Conservation (phyloP, 2,888 invertebrate genomes). For the Apamea epomidion region DNA sequence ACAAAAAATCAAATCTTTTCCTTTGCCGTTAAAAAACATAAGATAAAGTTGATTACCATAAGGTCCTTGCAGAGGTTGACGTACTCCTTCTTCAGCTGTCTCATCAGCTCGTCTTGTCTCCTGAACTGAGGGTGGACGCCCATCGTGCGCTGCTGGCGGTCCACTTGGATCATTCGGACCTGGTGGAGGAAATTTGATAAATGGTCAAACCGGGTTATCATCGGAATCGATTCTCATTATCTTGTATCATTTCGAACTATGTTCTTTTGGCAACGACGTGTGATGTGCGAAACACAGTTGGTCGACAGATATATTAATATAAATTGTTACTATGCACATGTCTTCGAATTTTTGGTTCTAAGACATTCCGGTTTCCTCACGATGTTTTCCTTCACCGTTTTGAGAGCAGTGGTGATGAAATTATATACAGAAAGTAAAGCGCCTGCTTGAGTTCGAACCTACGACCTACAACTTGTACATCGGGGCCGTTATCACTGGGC, state of each 20-base stretch:
- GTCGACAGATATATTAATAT: background rate
- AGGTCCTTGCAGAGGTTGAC: conserved; percentile 77
- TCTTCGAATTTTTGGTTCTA: too few species aligned
- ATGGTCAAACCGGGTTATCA: background rate
- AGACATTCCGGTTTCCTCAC: too few species aligned
- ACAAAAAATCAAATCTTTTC: too few species aligned
- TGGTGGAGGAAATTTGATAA: conserved; percentile 51
- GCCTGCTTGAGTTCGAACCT: too few species aligned
- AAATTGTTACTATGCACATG: too few species aligned
- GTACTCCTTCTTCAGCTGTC: conserved; percentile 81
- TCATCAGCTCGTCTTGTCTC: conserved; percentile 79
- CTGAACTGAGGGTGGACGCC: conserved; percentile 85
- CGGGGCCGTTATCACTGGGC: too few species aligned
- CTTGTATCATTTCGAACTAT: background rate
- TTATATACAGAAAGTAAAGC: too few species aligned
- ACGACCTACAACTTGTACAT: too few species aligned
- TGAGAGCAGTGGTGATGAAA: too few species aligned
- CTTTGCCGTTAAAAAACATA: background rate
- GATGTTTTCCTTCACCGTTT: too few species aligned
- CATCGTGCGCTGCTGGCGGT: conserved; percentile 77
- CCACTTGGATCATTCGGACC: conserved; percentile 84
- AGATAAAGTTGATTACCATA: conserved; percentile 71
- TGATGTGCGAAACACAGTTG: background rate
- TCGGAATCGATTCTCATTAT: background rate
- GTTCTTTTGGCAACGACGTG: background rate